A percentile compares a stretch with the other conserved stretches of the same genome.
Evolutionary conservation across 53 echinoderm and acorn worm species (phyloP).

Genomic region (Antedon mediterranea): DNA sequence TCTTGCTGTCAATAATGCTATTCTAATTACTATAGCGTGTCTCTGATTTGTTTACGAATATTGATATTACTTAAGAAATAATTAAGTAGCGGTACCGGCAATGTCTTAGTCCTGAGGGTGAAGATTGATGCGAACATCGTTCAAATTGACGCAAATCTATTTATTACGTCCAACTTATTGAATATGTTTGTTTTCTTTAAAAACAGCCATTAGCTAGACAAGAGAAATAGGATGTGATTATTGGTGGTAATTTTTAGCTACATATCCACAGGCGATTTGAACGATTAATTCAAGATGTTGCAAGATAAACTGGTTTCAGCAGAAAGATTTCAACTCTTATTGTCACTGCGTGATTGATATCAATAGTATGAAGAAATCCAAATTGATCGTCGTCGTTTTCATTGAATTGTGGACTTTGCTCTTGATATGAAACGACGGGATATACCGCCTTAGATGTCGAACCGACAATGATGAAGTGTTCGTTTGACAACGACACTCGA

Average conservation of each 20-base stretch:
- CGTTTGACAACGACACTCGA: neutral
- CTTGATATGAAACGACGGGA: neutral
- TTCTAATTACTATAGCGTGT: neutral
- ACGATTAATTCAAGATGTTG: neutral
- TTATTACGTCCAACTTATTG: neutral
- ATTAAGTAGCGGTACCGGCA: neutral
- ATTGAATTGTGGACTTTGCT: neutral
- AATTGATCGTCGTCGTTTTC: neutral
- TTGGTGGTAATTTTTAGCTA: neutral
- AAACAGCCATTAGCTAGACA: neutral
- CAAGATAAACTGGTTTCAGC: neutral
- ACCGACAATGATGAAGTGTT: neutral
- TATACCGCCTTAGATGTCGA: neutral
- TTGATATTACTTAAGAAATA: neutral
- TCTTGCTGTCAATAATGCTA: too few species aligned
- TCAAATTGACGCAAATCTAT: neutral
- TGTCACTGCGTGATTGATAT: neutral
- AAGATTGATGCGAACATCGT: neutral
- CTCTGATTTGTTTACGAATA: neutral
- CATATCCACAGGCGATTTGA: neutral
- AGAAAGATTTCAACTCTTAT: neutral
- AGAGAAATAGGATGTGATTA: neutral
- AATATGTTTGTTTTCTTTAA: neutral
- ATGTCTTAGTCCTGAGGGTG: neutral
- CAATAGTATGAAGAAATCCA: neutral